These are phyloP conservation scores for Eclectus roratus DNA, from an alignment of 2,113 vertebrate genomes.

Conservation along the genomic window DNA sequence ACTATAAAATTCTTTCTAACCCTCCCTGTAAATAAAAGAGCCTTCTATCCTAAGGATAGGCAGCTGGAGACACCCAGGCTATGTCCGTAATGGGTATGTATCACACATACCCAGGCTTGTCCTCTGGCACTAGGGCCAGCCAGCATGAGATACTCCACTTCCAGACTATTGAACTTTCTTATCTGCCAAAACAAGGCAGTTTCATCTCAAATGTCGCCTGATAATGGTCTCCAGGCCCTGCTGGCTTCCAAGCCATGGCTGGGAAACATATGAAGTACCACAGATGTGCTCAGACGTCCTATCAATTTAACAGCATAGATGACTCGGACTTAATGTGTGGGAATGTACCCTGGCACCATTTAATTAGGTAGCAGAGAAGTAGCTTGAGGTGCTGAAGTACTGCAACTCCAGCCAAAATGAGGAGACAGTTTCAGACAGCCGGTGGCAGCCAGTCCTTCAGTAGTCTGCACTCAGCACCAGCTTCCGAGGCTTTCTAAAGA, in stretches of 20 bases:
- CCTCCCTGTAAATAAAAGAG: background rate
- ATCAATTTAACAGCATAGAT: background rate
- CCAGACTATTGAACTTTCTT: background rate
- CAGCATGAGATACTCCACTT: background rate
- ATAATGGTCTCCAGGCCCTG: background rate
- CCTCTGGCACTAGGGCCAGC: background rate
- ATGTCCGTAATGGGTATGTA: background rate
- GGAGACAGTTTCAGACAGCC: background rate
- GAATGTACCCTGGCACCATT: slow-evolving; percentile 3
- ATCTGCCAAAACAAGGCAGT: background rate
- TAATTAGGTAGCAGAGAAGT: background rate
- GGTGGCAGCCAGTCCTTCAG: background rate
- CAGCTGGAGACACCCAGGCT: background rate
- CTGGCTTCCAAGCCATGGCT: background rate
- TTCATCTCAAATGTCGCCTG: background rate
- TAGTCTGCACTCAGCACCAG: background rate
- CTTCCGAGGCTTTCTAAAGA: background rate
- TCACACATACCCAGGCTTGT: background rate
- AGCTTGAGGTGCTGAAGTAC: background rate
- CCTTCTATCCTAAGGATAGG: background rate
- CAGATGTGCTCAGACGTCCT: background rate
- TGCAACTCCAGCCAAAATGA: background rate
- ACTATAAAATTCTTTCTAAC: background rate
- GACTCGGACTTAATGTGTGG: background rate
- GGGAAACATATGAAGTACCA: slow-evolving; percentile 34